These are phyloP conservation scores for Gallinago stenura DNA, from an alignment of 2,797 vertebrate genomes.

Conservation along the genomic window DNA sequence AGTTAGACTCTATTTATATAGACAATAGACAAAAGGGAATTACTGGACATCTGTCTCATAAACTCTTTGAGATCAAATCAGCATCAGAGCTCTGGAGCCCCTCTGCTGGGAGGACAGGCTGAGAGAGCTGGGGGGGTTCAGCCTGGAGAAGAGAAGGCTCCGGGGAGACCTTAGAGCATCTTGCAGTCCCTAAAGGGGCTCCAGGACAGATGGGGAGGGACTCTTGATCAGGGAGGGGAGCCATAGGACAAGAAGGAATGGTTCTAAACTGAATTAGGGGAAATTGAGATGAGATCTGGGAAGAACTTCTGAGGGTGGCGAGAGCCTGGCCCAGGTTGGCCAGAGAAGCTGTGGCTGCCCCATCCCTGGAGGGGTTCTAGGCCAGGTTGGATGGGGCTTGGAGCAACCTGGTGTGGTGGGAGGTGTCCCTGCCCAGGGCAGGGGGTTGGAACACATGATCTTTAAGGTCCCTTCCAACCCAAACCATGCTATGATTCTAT, in stretches of 20 bases:
- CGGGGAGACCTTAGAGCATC: neutral
- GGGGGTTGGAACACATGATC: neutral
- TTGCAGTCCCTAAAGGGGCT: neutral
- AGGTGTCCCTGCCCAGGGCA: fast-evolving
- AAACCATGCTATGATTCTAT: neutral
- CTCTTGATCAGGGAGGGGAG: neutral
- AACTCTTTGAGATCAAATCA: neutral
- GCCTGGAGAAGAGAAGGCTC: neutral
- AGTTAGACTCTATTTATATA: neutral
- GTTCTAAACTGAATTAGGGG: neutral
- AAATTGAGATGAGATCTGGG: too few species aligned
- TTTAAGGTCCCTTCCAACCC: neutral
- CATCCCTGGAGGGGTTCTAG: neutral
- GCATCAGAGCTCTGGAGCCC: neutral
- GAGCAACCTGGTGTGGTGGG: neutral
- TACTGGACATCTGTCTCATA: neutral
- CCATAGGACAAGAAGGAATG: neutral
- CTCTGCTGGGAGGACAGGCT: neutral
- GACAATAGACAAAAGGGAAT: neutral
- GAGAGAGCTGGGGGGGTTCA: neutral
- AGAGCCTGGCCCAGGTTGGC: too few species aligned
- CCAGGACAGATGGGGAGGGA: neutral
- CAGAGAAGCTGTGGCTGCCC: fast-evolving
- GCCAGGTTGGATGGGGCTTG: fast-evolving
- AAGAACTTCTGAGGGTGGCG: too few species aligned